phyloP scores from a whole-genome alignment of 2,113 vertebrate species.

The Pseudorectes ferrugineus region DNA sequence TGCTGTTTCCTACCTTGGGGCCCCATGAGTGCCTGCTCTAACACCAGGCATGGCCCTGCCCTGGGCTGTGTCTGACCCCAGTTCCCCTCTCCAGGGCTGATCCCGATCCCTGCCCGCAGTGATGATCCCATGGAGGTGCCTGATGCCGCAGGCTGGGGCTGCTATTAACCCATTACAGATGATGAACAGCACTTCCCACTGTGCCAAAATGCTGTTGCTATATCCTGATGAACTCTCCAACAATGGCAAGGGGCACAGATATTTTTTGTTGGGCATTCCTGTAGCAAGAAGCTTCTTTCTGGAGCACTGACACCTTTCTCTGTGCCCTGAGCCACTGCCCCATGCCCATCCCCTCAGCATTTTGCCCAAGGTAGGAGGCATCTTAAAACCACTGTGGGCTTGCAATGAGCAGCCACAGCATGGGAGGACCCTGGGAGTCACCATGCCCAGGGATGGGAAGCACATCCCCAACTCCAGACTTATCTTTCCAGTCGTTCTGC shows the following conservation, averaged over 20 bases:
- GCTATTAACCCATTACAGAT: background rate
- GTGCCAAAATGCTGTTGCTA: background rate
- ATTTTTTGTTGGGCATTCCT: background rate
- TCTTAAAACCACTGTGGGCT: background rate
- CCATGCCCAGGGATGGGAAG: background rate
- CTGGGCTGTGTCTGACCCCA: background rate
- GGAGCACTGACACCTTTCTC: background rate
- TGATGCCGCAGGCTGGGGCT: background rate
- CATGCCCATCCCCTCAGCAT: background rate
- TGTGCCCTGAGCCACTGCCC: background rate
- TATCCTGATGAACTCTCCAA: background rate
- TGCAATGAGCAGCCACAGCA: background rate
- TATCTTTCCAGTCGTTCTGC: background rate
- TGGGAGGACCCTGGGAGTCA: background rate
- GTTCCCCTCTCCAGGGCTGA: background rate
- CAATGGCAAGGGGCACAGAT: background rate
- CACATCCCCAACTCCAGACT: background rate
- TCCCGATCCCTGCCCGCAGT: fast-evolving
- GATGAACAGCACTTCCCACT: background rate
- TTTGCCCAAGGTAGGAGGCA: background rate
- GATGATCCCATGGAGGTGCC: background rate
- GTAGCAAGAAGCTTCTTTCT: background rate
- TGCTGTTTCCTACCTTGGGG: background rate
- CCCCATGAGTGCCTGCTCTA: background rate
- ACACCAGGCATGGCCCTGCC: background rate